These are phyloP conservation scores for Diprion similis DNA, from an alignment of 1,140 invertebrate genomes.

Conservation along the genomic window DNA sequence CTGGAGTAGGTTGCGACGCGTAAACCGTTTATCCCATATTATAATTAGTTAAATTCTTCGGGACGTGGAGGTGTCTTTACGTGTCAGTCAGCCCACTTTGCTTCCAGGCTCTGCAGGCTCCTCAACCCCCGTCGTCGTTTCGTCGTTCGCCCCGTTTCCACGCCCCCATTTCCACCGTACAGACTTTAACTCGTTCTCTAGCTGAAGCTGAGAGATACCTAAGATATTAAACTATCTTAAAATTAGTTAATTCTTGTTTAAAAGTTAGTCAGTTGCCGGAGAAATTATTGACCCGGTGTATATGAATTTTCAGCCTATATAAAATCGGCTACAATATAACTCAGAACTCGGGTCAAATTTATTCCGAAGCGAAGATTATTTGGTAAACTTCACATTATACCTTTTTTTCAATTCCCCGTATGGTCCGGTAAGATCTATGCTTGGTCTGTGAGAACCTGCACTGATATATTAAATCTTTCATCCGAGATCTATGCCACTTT, in stretches of 20 bases:
- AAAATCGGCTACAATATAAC: no score
- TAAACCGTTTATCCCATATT: slow-evolving; percentile 63
- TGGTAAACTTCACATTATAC: no score
- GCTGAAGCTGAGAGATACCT: slow-evolving; percentile 41
- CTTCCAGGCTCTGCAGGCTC: slow-evolving; percentile 56
- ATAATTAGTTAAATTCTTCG: slow-evolving; percentile 65
- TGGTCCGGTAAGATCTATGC: no score
- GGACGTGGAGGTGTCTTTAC: slow-evolving; percentile 62
- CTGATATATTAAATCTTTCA: no score
- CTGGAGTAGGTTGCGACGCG: slow-evolving; percentile 56
- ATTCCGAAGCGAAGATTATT: no score
- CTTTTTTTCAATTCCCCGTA: no score
- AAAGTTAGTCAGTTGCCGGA: slow-evolving; percentile 49
- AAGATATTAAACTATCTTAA: slow-evolving; percentile 60
- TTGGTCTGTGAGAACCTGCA: no score
- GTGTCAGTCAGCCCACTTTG: slow-evolving; percentile 60
- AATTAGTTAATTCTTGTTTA: slow-evolving; percentile 60
- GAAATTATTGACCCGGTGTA: slow-evolving; percentile 35
- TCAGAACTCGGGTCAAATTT: no score
- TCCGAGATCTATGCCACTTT: no score
- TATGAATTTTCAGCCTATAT: background rate
- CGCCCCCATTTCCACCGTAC: slow-evolving; percentile 49
- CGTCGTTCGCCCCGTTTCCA: slow-evolving; percentile 30
- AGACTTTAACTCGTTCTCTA: slow-evolving; percentile 57
- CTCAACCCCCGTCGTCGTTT: slow-evolving; percentile 29